These are phyloP conservation scores for Entomobrya multifasciata DNA, from an alignment of 2,888 invertebrate genomes.

Conservation along the genomic window DNA sequence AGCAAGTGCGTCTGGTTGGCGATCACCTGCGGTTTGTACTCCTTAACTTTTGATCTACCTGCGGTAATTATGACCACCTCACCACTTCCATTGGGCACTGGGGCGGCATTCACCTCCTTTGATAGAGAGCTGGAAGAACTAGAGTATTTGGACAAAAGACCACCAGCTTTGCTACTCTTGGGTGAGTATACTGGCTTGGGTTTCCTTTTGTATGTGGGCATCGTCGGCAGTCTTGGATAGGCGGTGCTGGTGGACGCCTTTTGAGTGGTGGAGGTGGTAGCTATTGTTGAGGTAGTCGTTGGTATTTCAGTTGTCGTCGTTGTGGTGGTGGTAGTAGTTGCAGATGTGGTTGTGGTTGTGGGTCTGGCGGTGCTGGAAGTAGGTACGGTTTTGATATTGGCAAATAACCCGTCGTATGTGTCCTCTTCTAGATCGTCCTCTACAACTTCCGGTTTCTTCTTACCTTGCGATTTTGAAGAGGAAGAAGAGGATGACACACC, in stretches of 20 bases:
- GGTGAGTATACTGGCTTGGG: slow-evolving; percentile 74
- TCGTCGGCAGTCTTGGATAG: slow-evolving; percentile 76
- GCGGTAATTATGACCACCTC: slow-evolving; percentile 78
- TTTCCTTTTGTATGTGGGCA: slow-evolving; percentile 76
- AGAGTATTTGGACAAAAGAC: slow-evolving; percentile 63
- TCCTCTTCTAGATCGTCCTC: slow-evolving; percentile 10
- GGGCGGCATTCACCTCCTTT: slow-evolving; percentile 62
- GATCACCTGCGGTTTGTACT: slow-evolving; percentile 79
- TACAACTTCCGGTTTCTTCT: background rate
- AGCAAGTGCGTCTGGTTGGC: slow-evolving; percentile 76
- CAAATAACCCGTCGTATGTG: slow-evolving; percentile 41
- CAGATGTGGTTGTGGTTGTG: slow-evolving; percentile 55
- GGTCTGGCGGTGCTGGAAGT: slow-evolving; percentile 59
- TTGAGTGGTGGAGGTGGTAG: slow-evolving; percentile 19
- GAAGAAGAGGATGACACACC: slow-evolving; percentile 48
- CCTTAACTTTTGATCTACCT: slow-evolving; percentile 78
- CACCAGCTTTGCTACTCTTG: slow-evolving; percentile 61
- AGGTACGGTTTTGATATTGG: slow-evolving; percentile 48
- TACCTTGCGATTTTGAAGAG: slow-evolving; percentile 24
- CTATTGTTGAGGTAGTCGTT: background rate
- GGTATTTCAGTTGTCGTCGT: slow-evolving; percentile 28
- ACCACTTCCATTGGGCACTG: slow-evolving; percentile 71
- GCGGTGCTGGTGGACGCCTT: slow-evolving; percentile 59
- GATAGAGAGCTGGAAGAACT: slow-evolving; percentile 62
- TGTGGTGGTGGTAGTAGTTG: slow-evolving; percentile 46